Evolutionary conservation across 1,140 invertebrate genomes (phyloP).

Genomic region (Scaptomyza hsui): DNA sequence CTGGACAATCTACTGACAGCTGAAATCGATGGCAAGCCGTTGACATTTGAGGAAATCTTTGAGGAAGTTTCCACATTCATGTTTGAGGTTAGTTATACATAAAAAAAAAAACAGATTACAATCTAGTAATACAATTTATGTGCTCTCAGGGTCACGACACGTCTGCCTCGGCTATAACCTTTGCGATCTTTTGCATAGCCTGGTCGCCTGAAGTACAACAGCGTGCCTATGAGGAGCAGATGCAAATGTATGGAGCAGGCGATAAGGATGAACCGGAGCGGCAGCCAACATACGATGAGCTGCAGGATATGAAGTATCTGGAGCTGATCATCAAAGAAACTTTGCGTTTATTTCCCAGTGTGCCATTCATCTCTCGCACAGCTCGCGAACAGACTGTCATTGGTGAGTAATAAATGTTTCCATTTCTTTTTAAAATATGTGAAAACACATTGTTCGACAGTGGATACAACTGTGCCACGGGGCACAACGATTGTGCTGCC

Average conservation of each 20-base stretch:
- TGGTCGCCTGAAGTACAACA: slow-evolving; percentile 72
- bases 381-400: slow-evolving; percentile 43
- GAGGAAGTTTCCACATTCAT: slow-evolving; percentile 90
- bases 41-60: slow-evolving; percentile 87
- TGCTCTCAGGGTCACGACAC: slow-evolving; percentile 81
- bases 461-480: slow-evolving; percentile 50
- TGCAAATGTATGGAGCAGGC: slow-evolving; percentile 76
- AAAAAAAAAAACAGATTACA: too few relatives aligned
- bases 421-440: neutral
- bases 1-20: slow-evolving; percentile 77
- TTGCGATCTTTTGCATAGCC: slow-evolving; percentile 74
- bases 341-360: slow-evolving; percentile 88
- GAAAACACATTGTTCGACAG: slow-evolving; percentile 3
- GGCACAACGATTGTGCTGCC: slow-evolving; percentile 49
- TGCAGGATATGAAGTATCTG: slow-evolving; percentile 88
- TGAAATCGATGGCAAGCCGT: slow-evolving; percentile 84
- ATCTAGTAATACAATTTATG: too few relatives aligned
- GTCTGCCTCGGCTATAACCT: slow-evolving; percentile 79
- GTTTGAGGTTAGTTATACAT: slow-evolving; percentile 90
- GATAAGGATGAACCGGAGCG: slow-evolving; percentile 68
- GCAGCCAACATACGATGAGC: slow-evolving; percentile 85
- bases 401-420: slow-evolving; percentile 28
- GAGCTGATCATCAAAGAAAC: slow-evolving; percentile 88
- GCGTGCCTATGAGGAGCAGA: slow-evolving; percentile 84
- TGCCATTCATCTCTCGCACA: slow-evolving; percentile 87